Evolutionary conservation across 2,113 vertebrate species (phyloP).

Genomic region (Gambusia affinis): DNA sequence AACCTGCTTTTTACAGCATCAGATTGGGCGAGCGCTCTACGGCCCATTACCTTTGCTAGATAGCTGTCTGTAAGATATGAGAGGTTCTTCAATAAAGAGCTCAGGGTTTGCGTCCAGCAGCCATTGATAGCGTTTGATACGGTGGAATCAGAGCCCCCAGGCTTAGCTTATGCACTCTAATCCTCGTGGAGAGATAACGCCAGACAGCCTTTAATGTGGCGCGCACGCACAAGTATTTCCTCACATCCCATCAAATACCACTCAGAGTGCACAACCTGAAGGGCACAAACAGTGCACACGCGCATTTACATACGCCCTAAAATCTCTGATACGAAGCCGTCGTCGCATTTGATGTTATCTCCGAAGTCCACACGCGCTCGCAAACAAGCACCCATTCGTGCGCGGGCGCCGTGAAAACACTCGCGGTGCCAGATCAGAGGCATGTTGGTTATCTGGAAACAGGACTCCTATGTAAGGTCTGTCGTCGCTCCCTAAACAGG

Average conservation of each 20-base stretch:
- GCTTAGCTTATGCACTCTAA: slow-evolving; percentile 66
- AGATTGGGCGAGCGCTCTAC: slow-evolving; percentile 32
- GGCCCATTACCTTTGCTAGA: slow-evolving; percentile 57
- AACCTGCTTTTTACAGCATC: slow-evolving; percentile 29
- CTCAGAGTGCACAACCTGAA: background rate
- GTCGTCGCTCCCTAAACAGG: slow-evolving; percentile 32
- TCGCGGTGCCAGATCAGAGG: slow-evolving; percentile 35
- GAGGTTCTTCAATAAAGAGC: slow-evolving; percentile 59
- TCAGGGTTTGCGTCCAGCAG: slow-evolving; percentile 40
- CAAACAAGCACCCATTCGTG: background rate
- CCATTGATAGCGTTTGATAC: slow-evolving; percentile 64
- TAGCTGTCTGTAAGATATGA: slow-evolving; percentile 47
- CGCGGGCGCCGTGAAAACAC: slow-evolving; percentile 19
- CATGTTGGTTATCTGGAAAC: slow-evolving; percentile 52
- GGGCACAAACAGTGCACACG: background rate
- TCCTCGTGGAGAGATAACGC: slow-evolving; percentile 62
- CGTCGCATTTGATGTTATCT: slow-evolving; percentile 51
- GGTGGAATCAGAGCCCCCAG: slow-evolving; percentile 37
- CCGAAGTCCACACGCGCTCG: background rate
- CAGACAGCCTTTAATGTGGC: slow-evolving; percentile 42
- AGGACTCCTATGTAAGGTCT: slow-evolving; percentile 32
- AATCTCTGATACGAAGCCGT: slow-evolving; percentile 9
- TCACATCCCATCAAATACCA: slow-evolving; percentile 7
- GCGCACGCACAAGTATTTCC: slow-evolving; percentile 2
- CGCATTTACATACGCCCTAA: slow-evolving; percentile 23